Evolutionary conservation across 2,113 vertebrate genomes (phyloP), one percentile per base, ranked within the genome.

Genomic region (Uria aalge): DNA sequence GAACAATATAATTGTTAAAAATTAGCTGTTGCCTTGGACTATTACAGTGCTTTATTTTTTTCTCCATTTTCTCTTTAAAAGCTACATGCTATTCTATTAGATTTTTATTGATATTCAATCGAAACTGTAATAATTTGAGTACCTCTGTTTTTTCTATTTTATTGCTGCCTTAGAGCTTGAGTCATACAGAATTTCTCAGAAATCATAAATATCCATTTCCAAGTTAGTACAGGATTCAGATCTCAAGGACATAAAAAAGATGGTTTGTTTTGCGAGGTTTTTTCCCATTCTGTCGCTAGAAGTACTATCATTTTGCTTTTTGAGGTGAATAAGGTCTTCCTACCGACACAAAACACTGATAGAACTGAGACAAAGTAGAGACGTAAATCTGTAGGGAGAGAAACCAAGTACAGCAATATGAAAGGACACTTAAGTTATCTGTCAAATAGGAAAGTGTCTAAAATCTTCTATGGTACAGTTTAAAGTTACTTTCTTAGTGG

Each of bases 111-210:
- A 73, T 85, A 79, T 57, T 76, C 67, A 86, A 88, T 94, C 79
- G 88, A 57, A 80, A 50, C 87, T 59, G 45, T 41, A 77, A 66
- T 71, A 80, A 88, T 76, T 72, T 93, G 32, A 94, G 78, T 75
- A 69, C 57, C 69, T 80, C 56, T 83, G 63, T 0, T 14, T 88
- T 90, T 85, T 60, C 69, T 60, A 1, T 67, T 87, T 83, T 63
- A 84, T 89, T 92, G 89, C 76, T 87, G 27, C 56, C 72, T 60
- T 80, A 80, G 41, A 92, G 79, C 45, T 47, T 94, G 76, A 94
- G 80, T 94, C 86, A 94, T 53, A 74, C 29, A 50, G n/a, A n/a
- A 71, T 84, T 95, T 97, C 89, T 87, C 86, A 91, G 91, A 96
- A 97, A 77, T 63, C 56, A 91, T 92, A 95, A 91, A 95, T 84